Percentiles rank a stretch among this genome's conserved stretches.
Conservation (phyloP, 2,888 invertebrate genomes). For the Eupithecia abbreviata region DNA sequence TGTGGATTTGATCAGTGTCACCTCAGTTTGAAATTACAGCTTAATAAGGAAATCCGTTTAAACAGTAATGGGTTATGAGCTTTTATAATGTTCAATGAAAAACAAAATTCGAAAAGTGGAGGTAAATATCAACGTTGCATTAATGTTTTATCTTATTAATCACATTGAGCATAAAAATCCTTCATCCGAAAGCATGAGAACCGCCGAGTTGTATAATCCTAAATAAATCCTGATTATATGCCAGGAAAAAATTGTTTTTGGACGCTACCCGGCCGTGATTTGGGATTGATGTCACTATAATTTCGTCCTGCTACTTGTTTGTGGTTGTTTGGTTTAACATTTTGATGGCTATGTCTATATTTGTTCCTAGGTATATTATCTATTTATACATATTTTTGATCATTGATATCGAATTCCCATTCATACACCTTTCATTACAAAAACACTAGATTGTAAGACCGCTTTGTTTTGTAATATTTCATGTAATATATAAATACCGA, state of each 20-base stretch:
- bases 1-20: background rate
- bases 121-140: slow-evolving; percentile 19
- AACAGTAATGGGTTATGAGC: background rate
- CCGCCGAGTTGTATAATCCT: slow-evolving; percentile 46
- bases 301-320: background rate
- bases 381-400: no score
- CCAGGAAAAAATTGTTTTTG: slow-evolving; percentile 41
- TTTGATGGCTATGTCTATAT: background rate
- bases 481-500: no score
- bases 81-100: background rate
- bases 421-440: background rate
- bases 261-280: slow-evolving; percentile 43
- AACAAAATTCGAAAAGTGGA: slow-evolving; percentile 15
- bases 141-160: slow-evolving; percentile 42
- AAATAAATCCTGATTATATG: slow-evolving; percentile 47
- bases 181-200: slow-evolving; percentile 40
- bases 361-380: background rate
- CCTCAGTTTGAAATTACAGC: background rate
- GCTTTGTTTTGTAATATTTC: background rate
- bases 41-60: background rate
- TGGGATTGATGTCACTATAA: slow-evolving; percentile 41
- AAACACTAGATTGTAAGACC: no score
- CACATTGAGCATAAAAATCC: slow-evolving; percentile 43
- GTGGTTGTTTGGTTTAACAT: background rate
- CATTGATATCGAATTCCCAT: background rate